These are phyloP conservation scores for Gymnarchus niloticus DNA, from an alignment of 2,113 vertebrate species.

Conservation along the genomic window DNA sequence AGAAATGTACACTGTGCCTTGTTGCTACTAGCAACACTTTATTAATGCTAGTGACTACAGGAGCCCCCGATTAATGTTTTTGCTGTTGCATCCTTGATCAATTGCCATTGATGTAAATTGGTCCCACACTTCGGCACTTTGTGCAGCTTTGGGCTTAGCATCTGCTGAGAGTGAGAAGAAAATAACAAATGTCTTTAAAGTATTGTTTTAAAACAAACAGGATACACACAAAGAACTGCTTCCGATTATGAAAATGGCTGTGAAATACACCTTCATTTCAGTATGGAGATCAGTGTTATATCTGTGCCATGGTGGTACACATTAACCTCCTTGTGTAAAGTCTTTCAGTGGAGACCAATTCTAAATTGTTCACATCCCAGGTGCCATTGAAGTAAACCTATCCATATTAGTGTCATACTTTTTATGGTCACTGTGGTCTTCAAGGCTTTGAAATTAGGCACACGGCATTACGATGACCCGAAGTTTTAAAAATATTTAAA, in stretches of 20 bases:
- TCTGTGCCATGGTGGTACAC: neutral
- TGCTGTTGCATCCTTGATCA: too few relatives aligned
- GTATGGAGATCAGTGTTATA: neutral
- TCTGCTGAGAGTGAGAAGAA: neutral
- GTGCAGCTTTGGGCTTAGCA: neutral
- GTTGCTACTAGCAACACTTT: conserved; percentile 28
- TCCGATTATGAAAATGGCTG: too few relatives aligned
- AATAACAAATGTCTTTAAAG: neutral
- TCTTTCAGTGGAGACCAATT: neutral
- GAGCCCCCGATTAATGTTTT: neutral
- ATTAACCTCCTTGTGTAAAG: neutral
- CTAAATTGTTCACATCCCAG: neutral
- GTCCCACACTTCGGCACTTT: neutral
- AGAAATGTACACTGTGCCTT: conserved; percentile 1
- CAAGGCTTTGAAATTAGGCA: neutral
- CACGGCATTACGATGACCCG: neutral
- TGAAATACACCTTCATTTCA: neutral
- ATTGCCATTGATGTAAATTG: neutral
- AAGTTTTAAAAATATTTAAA: neutral
- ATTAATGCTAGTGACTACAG: conserved; percentile 1
- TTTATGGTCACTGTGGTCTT: neutral
- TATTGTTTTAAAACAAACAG: neutral
- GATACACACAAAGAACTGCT: neutral
- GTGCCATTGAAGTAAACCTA: too few relatives aligned
- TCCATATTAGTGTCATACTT: neutral